Percentiles rank a stretch among this genome's conserved stretches.
Conservation (phyloP, 2,797 vertebrate species). For the Gouania willdenowi region DNA sequence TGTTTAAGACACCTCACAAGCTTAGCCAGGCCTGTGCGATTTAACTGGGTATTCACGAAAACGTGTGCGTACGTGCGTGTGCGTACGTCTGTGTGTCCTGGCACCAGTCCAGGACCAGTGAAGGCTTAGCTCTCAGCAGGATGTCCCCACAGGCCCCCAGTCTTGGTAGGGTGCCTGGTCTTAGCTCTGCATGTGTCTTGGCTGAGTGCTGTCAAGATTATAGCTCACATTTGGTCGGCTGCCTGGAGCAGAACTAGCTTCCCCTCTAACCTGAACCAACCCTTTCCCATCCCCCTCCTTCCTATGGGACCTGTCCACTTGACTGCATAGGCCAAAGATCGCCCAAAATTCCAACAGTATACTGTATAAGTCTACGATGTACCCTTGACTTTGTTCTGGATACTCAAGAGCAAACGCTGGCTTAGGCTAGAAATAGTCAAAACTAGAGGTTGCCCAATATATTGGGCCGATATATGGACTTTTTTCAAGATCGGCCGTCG, state of each 20-base stretch:
- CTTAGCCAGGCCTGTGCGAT: constrained; percentile 31
- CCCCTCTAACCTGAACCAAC: constrained; percentile 17
- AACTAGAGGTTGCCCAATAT: no score
- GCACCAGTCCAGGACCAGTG: constrained; percentile 59
- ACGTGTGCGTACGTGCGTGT: constrained; percentile 5
- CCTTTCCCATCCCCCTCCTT: background rate
- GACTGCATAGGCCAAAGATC: constrained; percentile 32
- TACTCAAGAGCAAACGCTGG: background rate
- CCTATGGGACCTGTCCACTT: constrained; percentile 17
- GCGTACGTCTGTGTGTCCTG: constrained; percentile 27
- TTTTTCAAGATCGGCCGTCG: no score
- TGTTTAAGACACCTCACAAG: constrained; percentile 13
- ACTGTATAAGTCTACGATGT: constrained; percentile 5
- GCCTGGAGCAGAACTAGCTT: constrained; percentile 55
- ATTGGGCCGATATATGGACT: no score
- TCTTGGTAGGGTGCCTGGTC: constrained; percentile 74
- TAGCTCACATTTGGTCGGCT: constrained; percentile 64
- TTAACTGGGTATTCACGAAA: constrained; percentile 14
- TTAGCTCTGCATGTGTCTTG: constrained; percentile 72
- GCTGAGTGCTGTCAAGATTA: constrained; percentile 71
- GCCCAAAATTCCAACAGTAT: constrained; percentile 20
- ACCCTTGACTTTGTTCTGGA: constrained; percentile 4
- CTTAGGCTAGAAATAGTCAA: no score
- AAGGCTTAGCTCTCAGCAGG: constrained; percentile 72
- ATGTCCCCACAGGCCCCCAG: constrained; percentile 67